Evolutionary conservation across 1,140 invertebrate genomes (phyloP), one percentile per base, ranked within the genome.

Genomic region (Physella acuta): DNA sequence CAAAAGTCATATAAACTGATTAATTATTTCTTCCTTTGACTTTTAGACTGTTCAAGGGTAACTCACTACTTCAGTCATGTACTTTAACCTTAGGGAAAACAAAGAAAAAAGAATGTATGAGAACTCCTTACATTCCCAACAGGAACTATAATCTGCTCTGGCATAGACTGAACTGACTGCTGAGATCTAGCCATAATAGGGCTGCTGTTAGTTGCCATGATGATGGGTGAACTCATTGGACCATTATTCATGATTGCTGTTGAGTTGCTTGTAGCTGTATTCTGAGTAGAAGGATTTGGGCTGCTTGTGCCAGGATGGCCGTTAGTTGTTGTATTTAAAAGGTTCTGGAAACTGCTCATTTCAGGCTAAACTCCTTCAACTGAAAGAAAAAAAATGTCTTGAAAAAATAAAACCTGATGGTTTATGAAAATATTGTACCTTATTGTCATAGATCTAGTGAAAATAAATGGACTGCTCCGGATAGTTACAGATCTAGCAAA

Each of bases 111-210:
- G n/a, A 2, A 49, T 26, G 51, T 17, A 31, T 24, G 34, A 53
- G 34, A 3, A 52, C 20, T 31, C n/a, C 64, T 66, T 37, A 66
- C 64, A 66, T 66, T 66, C 56, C 64, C 64, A 55, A 66, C 64
- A 37, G 64, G 64, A 8, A 66, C 64, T 26, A 66, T 66, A 51
- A 66, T 66, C 30, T 66, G 64, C 26, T 66, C 64, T 24, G 64
- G 64, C 52, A 56, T 51, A 28, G 64, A 56, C 51, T 55, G 52
- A 31, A 28, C 49, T 4, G 63, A 28, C 63, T 65, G 63, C 3
- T 30, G 24, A 20, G 51, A 16, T 26, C 64, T 55, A 24, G 52
- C 44, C 33, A 36, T 34, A 0, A 66, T 28, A n/a, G 64, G 53
- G 33, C 64, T 66, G n/a, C 51, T 39, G 30, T 24, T 66, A 8